Evolutionary conservation across 92 coral and sea anemone genomes (phyloP).

Genomic region (Heliopora coerulea): DNA sequence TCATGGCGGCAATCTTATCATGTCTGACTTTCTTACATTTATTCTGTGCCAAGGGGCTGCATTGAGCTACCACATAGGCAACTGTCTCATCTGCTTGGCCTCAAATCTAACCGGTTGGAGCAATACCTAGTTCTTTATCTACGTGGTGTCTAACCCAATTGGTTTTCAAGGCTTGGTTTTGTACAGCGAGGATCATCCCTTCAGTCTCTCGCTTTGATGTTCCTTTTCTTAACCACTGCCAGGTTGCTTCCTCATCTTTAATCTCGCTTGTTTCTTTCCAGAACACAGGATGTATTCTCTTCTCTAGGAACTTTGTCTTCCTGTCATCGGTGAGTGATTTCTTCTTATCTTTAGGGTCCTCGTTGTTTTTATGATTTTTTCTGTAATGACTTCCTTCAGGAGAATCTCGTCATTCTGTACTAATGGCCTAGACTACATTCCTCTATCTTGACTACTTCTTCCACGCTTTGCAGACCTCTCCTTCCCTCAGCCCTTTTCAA

Average conservation of each 20-base stretch:
- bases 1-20: not conserved
- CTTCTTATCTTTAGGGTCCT: not conserved
- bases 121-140: not conserved
- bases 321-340: not conserved
- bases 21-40: not conserved
- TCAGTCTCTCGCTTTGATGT: not conserved
- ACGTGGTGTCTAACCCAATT: not conserved
- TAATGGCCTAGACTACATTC: not conserved
- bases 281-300: not conserved
- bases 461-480: slow-evolving; percentile 38
- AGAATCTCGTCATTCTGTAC: not conserved
- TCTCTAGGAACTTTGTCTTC: not conserved
- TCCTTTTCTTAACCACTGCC: not conserved
- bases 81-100: slow-evolving; percentile 4
- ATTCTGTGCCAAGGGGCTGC: not conserved
- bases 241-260: slow-evolving; percentile 1
- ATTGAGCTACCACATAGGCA: not conserved
- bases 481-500: slow-evolving; percentile 42
- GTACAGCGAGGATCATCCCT: not conserved
- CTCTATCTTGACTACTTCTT: slow-evolving; percentile 34
- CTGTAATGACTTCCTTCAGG: not conserved
- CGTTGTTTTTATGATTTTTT: not conserved
- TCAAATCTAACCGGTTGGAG: not conserved
- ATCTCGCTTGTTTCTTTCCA: not conserved
- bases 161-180: slow-evolving; percentile 1